Evolutionary conservation across 2,113 vertebrate genomes (phyloP), one percentile per base, ranked within the genome.

Genomic region (Psilopogon haemacephalus): DNA sequence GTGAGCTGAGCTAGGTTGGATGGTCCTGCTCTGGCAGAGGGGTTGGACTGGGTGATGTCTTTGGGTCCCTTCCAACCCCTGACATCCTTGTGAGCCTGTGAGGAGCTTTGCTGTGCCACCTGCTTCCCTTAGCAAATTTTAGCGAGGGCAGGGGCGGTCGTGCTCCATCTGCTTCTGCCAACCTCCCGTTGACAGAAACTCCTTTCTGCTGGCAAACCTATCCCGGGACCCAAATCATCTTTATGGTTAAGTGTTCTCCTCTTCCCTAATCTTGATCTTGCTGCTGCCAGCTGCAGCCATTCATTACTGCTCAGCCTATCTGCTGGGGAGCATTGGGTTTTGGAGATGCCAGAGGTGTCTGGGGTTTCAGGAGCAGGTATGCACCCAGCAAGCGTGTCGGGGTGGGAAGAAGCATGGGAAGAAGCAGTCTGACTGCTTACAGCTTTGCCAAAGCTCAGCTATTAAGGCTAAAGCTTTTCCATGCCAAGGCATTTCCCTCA

Each of bases 351-450:
- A 56, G 73, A 67, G 63, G 44, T 88, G 80, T 78, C 92, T 95
- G 90, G 2, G 3, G 70, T 91, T 65, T 72, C 69, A 2, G 26
- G 75, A 89, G 94, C 71, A 80, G 80, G 83, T 60, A 80, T 24
- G 65, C 67, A 69, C 58, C 2, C 7, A 91, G 56, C 70, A 7
- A 84, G 76, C 8, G 56, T 52, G 69, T 59, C 6, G 20, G 68
- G n/a, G n/a, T n/a, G n/a, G n/a, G n/a, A n/a, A n/a, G n/a, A n/a
- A n/a, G n/a, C 80, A 55, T 79, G 56, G 69, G 68, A 44, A 83
- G 80, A 93, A 96, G 90, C 76, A 68, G 95, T 75, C 90, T 96
- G 91, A 89, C 90, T 94, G 76, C 95, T 90, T 90, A 78, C 38
- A 88, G 62, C 76, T 88, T 81, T 96, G 95, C 93, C 86, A 93